Conservation (phyloP, 2,888 invertebrate genomes). For the Timandra comae region DNA sequence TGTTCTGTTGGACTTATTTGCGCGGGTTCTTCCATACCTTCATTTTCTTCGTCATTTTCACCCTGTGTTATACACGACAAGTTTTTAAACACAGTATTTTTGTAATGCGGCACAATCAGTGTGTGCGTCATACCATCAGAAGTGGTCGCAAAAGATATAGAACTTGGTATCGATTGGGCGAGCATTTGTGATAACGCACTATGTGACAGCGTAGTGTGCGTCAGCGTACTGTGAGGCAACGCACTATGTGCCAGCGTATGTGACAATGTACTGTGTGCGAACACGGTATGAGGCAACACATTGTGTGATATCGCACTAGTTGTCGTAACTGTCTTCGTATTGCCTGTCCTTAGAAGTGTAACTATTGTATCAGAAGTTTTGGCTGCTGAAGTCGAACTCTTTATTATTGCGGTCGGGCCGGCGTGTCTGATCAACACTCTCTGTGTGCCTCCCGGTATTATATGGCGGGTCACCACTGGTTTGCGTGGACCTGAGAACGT, state of each 20-base stretch:
- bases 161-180: conserved; percentile 5
- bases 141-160: conserved; percentile 6
- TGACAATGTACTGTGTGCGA: too few species aligned
- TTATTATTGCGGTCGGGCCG: too few species aligned
- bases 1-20: conserved; percentile 6
- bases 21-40: conserved; percentile 1
- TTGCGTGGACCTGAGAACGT: not conserved
- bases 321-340: too few species aligned
- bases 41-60: conserved; percentile 1
- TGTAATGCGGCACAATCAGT: conserved; percentile 16
- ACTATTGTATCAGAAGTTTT: conserved; percentile 7
- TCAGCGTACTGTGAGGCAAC: too few species aligned
- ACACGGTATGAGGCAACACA: too few species aligned
- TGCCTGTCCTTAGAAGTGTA: conserved; percentile 1
- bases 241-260: too few species aligned
- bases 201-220: too few species aligned
- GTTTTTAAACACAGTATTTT: conserved; percentile 15
- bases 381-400: conserved; percentile 5
- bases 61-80: conserved; percentile 8
- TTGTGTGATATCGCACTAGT: too few species aligned
- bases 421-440: not conserved
- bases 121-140: conserved; percentile 1
- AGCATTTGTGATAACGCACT: too few species aligned
- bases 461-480: not conserved
- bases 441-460: not conserved